Evolutionary conservation across 2,888 invertebrate genomes (phyloP).

Genomic region (Agonopterix heracliana): DNA sequence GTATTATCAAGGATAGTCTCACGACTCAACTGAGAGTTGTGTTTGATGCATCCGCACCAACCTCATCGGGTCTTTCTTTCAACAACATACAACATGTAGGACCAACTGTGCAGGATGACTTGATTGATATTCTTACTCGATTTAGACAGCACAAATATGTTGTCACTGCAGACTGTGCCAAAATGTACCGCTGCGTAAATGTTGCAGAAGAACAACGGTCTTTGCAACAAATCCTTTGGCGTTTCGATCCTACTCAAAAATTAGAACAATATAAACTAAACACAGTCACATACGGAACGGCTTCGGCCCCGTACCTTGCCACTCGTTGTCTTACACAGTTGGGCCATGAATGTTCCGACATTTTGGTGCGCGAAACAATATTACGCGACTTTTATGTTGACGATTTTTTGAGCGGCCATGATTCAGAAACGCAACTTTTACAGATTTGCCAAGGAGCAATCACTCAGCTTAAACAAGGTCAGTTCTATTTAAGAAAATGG

Average conservation of each 20-base stretch:
- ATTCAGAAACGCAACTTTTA: neutral
- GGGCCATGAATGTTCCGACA: neutral
- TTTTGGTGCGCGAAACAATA: neutral
- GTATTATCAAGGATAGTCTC: slow-evolving; percentile 8
- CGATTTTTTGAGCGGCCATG: neutral
- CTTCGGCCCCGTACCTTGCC: slow-evolving; percentile 19
- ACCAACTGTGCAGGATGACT: slow-evolving; percentile 15
- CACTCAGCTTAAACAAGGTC: neutral
- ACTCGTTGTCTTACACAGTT: slow-evolving; percentile 15
- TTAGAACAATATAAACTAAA: too few species aligned
- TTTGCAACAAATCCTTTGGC: too few species aligned
- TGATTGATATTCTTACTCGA: neutral
- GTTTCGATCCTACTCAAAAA: too few species aligned
- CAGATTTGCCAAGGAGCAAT: neutral
- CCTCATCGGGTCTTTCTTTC: slow-evolving; percentile 9
- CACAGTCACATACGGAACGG: too few species aligned
- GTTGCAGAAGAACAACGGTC: too few species aligned
- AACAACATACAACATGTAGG: slow-evolving; percentile 15
- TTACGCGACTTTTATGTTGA: neutral
- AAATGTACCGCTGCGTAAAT: slow-evolving; percentile 5
- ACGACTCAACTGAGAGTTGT: slow-evolving; percentile 15
- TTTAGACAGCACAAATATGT: slow-evolving; percentile 6
- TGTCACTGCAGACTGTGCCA: slow-evolving; percentile 2
- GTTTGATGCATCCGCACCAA: slow-evolving; percentile 1
- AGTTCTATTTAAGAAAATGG: neutral